These are phyloP conservation scores for Apogon hyalosoma DNA, from an alignment of 2,797 vertebrate genomes.

Conservation along the genomic window DNA sequence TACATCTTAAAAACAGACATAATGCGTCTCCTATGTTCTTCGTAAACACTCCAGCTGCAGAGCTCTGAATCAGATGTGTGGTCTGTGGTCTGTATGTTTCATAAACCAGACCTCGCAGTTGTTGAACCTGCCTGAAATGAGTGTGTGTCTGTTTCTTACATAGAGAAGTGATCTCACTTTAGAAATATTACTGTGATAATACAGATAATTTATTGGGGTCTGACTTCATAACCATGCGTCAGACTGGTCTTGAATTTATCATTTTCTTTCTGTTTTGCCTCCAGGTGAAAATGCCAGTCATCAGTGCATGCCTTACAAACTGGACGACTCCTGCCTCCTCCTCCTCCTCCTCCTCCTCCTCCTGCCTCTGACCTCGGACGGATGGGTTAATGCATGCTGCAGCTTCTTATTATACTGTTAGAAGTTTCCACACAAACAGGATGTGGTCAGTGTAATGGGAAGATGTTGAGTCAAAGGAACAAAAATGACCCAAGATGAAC, in stretches of 20 bases:
- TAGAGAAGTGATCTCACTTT: no score
- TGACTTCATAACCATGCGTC: not conserved
- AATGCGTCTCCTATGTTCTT: no score
- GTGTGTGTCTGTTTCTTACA: no score
- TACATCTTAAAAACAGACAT: no score
- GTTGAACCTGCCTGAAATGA: no score
- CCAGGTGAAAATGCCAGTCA: slow-evolving; percentile 46
- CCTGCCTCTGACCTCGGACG: not conserved
- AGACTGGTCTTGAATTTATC: not conserved
- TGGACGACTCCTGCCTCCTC: slow-evolving; percentile 21
- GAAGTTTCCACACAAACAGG: slow-evolving; percentile 34
- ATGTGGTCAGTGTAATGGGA: slow-evolving; percentile 24
- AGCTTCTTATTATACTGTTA: slow-evolving; percentile 5
- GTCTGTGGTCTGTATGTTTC: no score
- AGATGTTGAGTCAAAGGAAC: slow-evolving; percentile 23
- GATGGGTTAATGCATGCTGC: slow-evolving; percentile 47
- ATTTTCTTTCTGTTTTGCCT: slow-evolving; percentile 38
- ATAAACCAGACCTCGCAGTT: no score
- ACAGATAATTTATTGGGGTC: not conserved
- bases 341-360: no score
- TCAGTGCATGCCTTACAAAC: slow-evolving; percentile 26
- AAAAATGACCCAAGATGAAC: slow-evolving; percentile 3
- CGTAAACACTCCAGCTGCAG: no score
- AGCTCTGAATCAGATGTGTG: no score
- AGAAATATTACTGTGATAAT: no score